Evolutionary conservation across 2,797 vertebrate species (phyloP), one percentile per base, ranked within the genome.

Genomic region (Apogon hyalosoma): DNA sequence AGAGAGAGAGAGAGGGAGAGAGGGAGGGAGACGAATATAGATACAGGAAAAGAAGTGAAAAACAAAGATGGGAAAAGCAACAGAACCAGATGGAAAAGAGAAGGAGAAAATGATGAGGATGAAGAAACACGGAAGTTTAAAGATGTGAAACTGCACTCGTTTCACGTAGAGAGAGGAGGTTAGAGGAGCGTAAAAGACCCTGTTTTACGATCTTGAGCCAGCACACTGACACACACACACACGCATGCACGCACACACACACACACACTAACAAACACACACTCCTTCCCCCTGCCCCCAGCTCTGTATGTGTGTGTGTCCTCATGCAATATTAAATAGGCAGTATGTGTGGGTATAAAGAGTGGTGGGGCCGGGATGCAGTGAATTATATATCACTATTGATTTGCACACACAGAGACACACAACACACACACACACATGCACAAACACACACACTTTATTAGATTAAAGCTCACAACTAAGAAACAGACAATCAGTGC

Each of bases 301-400:
- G 81, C 87, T 80, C 82, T 82, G 84, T 87, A 69, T 67, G 79
- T 86, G 85, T 87, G 86, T 91, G 87, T 87, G 87, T 90, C 90
- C 95, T 98, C 97, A 98, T 98, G 94, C 95, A 98, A 98, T 98
- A 97, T 98, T 98, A 97, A 99, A 96, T 94, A 96, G 94, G 88
- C 94, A 94, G 96, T 96, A 96, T 97, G 94, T 95, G 96, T 95
- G 95, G 95, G 95, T 96, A 96, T 97, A 97, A 98, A 97, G 96
- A 96, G 95, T 95, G 95, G 95, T 96, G 95, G 88, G 89, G 95
- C 95, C 92, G 95, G 96, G 94, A 95, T 93, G 96, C 96, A 96
- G 96, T 98, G 97, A 99, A 99, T 99, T 97, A 99, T 99, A 97
- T 97, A 99, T 98, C 94, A 95, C 95, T 98, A 98, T 99, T 98